Percentiles rank a stretch among this genome's conserved stretches.
Evolutionary conservation across 92 coral and sea anemone species (phyloP).

Genomic region (Bergia sp.): DNA sequence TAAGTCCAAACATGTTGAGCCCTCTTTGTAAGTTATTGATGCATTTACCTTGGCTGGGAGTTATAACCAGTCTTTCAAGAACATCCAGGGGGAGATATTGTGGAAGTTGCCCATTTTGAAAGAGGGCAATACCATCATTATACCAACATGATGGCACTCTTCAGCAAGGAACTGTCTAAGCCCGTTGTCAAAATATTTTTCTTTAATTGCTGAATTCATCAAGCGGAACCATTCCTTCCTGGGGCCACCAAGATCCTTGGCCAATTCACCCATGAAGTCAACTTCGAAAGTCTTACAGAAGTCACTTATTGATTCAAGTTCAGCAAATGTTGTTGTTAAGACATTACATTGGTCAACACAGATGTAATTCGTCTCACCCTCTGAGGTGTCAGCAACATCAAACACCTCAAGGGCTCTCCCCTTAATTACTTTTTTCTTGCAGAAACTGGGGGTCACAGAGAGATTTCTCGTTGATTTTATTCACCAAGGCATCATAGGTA

Average conservation of each 20-base stretch:
- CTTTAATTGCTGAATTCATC: constrained; percentile 51
- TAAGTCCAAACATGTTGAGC: too few species aligned
- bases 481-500: too few species aligned
- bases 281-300: constrained; percentile 58
- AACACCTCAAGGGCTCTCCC: not conserved
- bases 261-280: constrained; percentile 60
- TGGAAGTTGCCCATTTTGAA: constrained; percentile 65
- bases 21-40: too few species aligned
- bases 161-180: constrained; percentile 48
- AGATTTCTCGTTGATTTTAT: too few species aligned
- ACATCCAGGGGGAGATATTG: too few species aligned
- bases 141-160: constrained; percentile 53
- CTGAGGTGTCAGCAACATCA: not conserved
- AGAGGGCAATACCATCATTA: constrained; percentile 62
- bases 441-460: too few species aligned
- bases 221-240: constrained; percentile 61
- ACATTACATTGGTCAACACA: constrained; percentile 56
- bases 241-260: constrained; percentile 63
- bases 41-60: too few species aligned
- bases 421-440: too few species aligned
- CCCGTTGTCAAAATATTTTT: constrained; percentile 58
- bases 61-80: too few species aligned
- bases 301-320: constrained; percentile 53
- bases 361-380: constrained; percentile 54
- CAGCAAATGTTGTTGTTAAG: constrained; percentile 55